Evolutionary conservation across 92 coral and sea anemone species (phyloP), one percentile per base, ranked within the genome.

Genomic region (Porites rus): DNA sequence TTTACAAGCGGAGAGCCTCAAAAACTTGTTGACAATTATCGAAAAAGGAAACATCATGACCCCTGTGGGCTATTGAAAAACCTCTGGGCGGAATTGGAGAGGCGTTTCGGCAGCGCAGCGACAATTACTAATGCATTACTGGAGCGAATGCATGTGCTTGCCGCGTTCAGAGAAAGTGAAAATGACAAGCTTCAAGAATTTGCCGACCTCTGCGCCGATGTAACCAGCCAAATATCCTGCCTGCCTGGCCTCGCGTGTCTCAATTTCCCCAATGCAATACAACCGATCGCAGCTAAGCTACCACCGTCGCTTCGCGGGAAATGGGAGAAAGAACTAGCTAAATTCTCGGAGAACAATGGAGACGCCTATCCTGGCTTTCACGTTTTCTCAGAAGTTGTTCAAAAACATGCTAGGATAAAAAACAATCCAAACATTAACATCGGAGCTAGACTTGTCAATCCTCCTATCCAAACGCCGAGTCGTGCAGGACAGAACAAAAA

Each of bases 291-390:
- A 6, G 75, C 53, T 19, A 92, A 89, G 75, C 86, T 89, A 18
- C 90, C 94, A 4, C 11, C 24, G 11, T 83, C 85, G 8, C 10
- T 92, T 14, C 88, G 83, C 21, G 67, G 66, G 13, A 92, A 78
- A 83, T 89, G 95, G 91, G 93, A 92, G 56, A 92, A 86, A 54
- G 77, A 89, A 68, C 64, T 92, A 28, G 87, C 88, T 7, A 83
- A 69, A 54, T 65, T 72, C 75, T 77, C 89, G 8, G 91, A 89
- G 16, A 73, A 83, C 19, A 67, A 78, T 43, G 56, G 73, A 59
- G 91, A 69, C 9, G 85, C 78, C 18, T 92, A 88, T 62, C 95
- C 95, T 18, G 68, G 54, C 12, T 88, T 88, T 25, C 9, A 21
- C 46, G 28, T 19, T 51, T 91, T 92, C 28, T 81, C 94, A 7